Conservation (phyloP, 2,797 vertebrate species). For the Pristis pectinata region DNA sequence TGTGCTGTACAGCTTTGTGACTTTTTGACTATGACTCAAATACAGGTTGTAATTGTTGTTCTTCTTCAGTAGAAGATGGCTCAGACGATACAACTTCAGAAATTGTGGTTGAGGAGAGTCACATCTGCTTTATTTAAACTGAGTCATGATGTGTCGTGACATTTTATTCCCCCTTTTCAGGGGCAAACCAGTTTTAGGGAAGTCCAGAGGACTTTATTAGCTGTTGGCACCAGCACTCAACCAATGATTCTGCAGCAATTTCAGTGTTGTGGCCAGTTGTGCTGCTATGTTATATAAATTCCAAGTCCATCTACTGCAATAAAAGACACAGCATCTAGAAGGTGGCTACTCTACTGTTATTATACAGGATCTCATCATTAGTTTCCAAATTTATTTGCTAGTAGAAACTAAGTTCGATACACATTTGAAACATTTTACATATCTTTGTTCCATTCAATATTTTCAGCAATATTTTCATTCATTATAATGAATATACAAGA, state of each 20-base stretch:
- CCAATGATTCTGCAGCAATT: background rate
- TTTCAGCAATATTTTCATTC: background rate
- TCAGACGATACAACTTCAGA: background rate
- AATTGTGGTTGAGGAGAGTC: background rate
- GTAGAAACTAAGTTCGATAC: background rate
- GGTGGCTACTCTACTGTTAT: background rate
- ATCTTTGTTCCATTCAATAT: background rate
- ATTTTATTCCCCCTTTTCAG: background rate
- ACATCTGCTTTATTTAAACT: slow-evolving; percentile 3
- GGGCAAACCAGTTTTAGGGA: background rate
- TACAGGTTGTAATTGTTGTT: background rate
- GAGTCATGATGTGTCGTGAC: background rate
- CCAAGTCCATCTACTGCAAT: background rate
- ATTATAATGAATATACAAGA: background rate
- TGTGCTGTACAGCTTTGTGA: too few relatives aligned
- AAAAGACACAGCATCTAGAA: background rate
- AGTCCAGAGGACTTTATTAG: background rate
- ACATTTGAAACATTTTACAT: background rate
- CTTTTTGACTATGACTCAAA: background rate
- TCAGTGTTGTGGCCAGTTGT: background rate
- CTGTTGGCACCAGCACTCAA: background rate
- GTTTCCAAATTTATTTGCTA: background rate
- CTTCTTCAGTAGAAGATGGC: background rate
- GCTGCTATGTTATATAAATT: background rate
- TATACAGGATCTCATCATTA: background rate